A percentile compares a stretch with the other conserved stretches of the same genome.
Conservation (phyloP, 2,888 invertebrate species). For the Ormyrus pomaceus region DNA sequence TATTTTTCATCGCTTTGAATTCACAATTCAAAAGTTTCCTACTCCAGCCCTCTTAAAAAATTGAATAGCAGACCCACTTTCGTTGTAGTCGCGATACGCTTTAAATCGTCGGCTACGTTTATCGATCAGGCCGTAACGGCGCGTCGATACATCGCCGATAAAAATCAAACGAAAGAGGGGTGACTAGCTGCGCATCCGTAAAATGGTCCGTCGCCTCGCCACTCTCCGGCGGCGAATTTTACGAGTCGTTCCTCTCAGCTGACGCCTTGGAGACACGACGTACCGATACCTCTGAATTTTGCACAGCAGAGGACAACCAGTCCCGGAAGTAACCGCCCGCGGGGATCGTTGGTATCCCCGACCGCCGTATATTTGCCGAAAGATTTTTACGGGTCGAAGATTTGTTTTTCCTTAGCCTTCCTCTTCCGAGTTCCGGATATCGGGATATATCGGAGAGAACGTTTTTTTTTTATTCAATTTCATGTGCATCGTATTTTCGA, state of each 20-base stretch:
- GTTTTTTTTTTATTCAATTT: too few species aligned
- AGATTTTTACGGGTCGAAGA: constrained; percentile 9
- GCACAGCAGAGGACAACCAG: background rate
- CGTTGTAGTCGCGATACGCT: too few species aligned
- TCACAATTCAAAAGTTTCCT: background rate
- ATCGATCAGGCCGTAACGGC: too few species aligned
- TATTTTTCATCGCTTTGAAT: background rate
- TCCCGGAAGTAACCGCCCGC: background rate
- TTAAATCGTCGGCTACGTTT: too few species aligned
- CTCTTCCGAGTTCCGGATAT: too few species aligned
- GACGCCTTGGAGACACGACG: background rate
- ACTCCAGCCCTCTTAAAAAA: constrained; percentile 1
- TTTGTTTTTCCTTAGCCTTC: background rate
- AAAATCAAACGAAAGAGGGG: constrained; percentile 21
- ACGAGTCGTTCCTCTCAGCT: constrained; percentile 33
- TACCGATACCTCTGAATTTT: constrained; percentile 9
- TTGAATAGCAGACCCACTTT: background rate
- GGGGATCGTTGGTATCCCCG: constrained; percentile 1
- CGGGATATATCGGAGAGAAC: too few species aligned
- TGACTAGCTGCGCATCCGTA: background rate
- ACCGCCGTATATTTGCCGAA: background rate
- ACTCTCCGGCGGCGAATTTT: constrained; percentile 3
- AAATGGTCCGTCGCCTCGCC: background rate
- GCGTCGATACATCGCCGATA: background rate
- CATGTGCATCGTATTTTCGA: too few species aligned